A percentile compares a stretch with the other conserved stretches of the same genome.
Evolutionary conservation across 2,888 invertebrate genomes (phyloP).

Genomic region (Lydus trimaculatus): DNA sequence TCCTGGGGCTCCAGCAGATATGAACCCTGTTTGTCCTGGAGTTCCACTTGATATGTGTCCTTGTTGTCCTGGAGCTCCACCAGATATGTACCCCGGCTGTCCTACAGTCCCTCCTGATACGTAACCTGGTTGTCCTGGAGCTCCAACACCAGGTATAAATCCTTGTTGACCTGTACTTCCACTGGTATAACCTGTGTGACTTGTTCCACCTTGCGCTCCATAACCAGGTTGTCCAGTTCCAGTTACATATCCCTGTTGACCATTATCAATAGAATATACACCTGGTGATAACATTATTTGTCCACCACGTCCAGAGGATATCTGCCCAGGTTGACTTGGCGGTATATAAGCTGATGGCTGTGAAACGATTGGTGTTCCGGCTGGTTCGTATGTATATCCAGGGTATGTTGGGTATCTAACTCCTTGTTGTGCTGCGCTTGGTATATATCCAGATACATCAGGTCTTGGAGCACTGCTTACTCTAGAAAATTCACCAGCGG

Average conservation of each 20-base stretch:
- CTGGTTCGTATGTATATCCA: neutral
- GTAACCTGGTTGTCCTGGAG: slow-evolving; percentile 6
- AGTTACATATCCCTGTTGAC: slow-evolving; percentile 12
- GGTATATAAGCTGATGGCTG: slow-evolving; percentile 15
- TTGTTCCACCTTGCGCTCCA: slow-evolving; percentile 14
- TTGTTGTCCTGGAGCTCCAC: slow-evolving; percentile 2
- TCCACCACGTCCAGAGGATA: neutral
- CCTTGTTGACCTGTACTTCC: slow-evolving; percentile 11
- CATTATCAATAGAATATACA: neutral
- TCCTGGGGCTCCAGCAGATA: slow-evolving; percentile 10
- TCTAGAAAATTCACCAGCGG: neutral
- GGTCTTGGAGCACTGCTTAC: neutral
- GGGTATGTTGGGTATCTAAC: slow-evolving; percentile 1
- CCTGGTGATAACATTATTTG: neutral
- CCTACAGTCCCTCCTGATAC: slow-evolving; percentile 19
- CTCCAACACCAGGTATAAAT: neutral
- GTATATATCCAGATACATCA: neutral
- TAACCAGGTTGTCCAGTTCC: slow-evolving; percentile 11
- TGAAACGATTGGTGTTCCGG: neutral
- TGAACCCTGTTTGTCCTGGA: slow-evolving; percentile 19
- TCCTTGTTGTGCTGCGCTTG: neutral
- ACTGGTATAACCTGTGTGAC: neutral
- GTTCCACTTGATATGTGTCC: slow-evolving; percentile 13
- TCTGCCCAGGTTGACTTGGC: slow-evolving; percentile 17
- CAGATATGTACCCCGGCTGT: slow-evolving; percentile 14